Conservation (phyloP, 2,797 vertebrate genomes). For the Craterocephalus amniculus region DNA sequence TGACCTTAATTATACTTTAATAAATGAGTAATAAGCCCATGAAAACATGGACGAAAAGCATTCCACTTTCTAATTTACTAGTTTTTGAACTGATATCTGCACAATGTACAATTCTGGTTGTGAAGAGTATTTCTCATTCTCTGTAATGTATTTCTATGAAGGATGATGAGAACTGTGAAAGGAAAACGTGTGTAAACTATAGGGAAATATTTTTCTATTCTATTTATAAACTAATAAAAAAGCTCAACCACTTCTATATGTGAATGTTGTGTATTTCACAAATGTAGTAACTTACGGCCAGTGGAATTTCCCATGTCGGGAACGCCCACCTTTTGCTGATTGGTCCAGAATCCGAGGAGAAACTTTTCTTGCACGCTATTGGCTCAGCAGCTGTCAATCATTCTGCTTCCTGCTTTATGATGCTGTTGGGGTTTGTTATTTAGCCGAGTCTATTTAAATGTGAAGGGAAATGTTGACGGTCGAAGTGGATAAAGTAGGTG, state of each 20-base stretch:
- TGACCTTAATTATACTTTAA: neutral
- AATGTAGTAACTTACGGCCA: neutral
- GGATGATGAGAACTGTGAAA: slow-evolving; percentile 30
- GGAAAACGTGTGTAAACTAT: neutral
- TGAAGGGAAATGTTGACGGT: slow-evolving; percentile 46
- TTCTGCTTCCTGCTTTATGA: slow-evolving; percentile 70
- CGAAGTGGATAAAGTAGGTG: slow-evolving; percentile 54
- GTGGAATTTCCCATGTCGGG: slow-evolving; percentile 72
- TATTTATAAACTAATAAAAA: slow-evolving; percentile 65
- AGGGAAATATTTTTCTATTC: slow-evolving; percentile 59
- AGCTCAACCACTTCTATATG: neutral
- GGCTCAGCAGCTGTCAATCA: slow-evolving; percentile 50
- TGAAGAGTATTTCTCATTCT: neutral
- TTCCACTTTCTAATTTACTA: slow-evolving; percentile 53
- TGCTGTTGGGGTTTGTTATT: slow-evolving; percentile 58
- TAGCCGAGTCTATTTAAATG: slow-evolving; percentile 51
- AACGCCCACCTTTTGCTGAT: slow-evolving; percentile 64
- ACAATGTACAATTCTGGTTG: neutral
- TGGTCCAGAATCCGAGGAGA: slow-evolving; percentile 8
- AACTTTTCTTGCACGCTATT: slow-evolving; percentile 58
- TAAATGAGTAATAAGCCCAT: slow-evolving; percentile 2
- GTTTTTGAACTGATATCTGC: slow-evolving; percentile 14
- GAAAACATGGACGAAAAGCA: slow-evolving; percentile 26
- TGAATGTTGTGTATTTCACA: slow-evolving; percentile 18
- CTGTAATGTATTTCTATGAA: slow-evolving; percentile 10